Evolutionary conservation across 1,140 invertebrate genomes (phyloP).

Genomic region (Lepidurus couesii): DNA sequence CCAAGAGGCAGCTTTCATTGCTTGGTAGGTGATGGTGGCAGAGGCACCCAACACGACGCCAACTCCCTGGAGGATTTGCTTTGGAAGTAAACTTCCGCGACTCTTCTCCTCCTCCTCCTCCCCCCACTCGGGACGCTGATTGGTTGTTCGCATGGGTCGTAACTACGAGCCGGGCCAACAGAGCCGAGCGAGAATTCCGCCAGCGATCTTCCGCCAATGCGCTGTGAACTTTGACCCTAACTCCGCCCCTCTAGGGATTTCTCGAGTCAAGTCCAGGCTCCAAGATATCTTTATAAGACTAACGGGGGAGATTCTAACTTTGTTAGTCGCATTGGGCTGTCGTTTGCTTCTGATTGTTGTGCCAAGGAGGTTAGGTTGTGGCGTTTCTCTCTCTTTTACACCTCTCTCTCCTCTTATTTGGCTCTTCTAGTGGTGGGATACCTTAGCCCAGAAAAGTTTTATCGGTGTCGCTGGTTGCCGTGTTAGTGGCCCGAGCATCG

Average conservation of each 20-base stretch:
- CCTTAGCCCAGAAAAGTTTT: conserved; percentile 10
- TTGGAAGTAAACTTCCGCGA: conserved; percentile 5
- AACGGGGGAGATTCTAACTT: conserved; percentile 21
- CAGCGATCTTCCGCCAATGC: conserved; percentile 20
- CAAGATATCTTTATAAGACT: conserved; percentile 20
- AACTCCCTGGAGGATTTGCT: conserved; percentile 3
- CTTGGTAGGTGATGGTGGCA: neutral
- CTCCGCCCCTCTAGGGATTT: conserved; percentile 20
- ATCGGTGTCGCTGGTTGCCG: neutral
- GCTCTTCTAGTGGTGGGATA: conserved; percentile 8
- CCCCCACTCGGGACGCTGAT: neutral
- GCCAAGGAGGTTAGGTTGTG: conserved; percentile 20
- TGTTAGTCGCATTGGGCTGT: conserved; percentile 21
- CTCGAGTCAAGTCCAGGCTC: conserved; percentile 20
- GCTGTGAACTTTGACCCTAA: conserved; percentile 17
- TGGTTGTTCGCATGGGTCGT: neutral
- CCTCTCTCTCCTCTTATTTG: conserved; percentile 13
- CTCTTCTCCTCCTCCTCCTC: neutral
- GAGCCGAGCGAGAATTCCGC: neutral
- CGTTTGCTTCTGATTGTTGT: conserved; percentile 22
- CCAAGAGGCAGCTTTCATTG: conserved; percentile 13
- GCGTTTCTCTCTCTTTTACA: conserved; percentile 12
- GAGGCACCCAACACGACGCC: conserved; percentile 6
- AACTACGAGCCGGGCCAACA: neutral
- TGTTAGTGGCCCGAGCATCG: conserved; percentile 4